Conservation (phyloP, 2,797 vertebrate species). For the Peromyscus eremicus region DNA sequence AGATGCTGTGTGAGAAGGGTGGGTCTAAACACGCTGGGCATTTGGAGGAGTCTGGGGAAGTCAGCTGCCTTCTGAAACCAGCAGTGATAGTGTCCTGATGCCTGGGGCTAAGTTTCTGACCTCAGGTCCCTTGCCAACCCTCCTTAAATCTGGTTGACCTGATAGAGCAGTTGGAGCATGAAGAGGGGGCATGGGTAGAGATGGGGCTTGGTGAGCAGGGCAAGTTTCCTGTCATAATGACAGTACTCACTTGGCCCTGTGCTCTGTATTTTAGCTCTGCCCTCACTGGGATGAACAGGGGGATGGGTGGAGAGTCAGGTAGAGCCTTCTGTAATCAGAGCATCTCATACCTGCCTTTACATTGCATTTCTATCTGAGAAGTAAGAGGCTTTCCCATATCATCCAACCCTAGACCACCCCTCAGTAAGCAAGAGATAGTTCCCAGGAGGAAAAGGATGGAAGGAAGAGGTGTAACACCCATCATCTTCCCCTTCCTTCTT, state of each 20-base stretch:
- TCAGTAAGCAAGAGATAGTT: not conserved
- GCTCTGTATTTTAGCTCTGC: not conserved
- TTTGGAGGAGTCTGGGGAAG: not conserved
- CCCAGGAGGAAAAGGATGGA: too few relatives aligned
- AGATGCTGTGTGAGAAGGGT: slow-evolving; percentile 22
- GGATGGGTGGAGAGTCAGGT: too few relatives aligned
- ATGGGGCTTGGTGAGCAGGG: fast-evolving
- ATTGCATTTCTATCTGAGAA: not conserved
- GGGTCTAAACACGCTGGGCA: not conserved
- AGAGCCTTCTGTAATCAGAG: fast-evolving
- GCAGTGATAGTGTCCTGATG: not conserved
- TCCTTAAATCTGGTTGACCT: not conserved
- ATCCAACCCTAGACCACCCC: not conserved
- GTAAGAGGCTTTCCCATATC: not conserved
- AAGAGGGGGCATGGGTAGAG: not conserved
- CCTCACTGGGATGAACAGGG: fast-evolving
- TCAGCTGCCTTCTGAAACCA: not conserved
- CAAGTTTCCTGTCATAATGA: fast-evolving
- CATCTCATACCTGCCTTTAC: fast-evolving
- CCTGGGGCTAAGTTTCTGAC: not conserved
- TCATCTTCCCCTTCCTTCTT: too few relatives aligned
- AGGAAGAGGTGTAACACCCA: not conserved
- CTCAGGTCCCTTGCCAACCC: fast-evolving
- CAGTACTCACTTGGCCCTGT: not conserved
- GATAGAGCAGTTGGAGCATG: fast-evolving